phyloP scores from a whole-genome alignment of 2,113 vertebrate genomes.

The Chrysochloris asiatica region DNA sequence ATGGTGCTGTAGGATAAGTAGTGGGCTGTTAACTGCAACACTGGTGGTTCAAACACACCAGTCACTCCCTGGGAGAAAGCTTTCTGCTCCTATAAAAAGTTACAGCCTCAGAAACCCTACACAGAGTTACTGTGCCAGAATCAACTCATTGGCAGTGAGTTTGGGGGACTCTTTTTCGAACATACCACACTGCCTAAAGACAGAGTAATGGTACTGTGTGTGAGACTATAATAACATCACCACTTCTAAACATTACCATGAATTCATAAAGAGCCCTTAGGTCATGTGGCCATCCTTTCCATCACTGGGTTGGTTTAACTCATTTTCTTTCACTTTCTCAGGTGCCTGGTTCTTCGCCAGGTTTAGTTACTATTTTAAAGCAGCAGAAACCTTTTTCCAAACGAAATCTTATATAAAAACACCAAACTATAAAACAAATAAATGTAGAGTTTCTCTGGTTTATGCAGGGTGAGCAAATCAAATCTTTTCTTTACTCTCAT shows the following conservation, averaged over 20 bases:
- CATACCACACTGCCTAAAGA: neutral
- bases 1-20: too few relatives aligned
- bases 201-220: neutral
- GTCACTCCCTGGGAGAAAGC: too few relatives aligned
- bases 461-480: neutral
- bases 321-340: slow-evolving; percentile 37
- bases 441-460: neutral
- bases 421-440: slow-evolving; percentile 17
- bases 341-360: neutral
- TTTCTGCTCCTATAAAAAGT: too few relatives aligned
- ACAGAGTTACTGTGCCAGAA: too few relatives aligned
- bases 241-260: slow-evolving; percentile 1
- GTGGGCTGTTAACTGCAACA: too few relatives aligned
- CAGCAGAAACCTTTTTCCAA: slow-evolving; percentile 31
- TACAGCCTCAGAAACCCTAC: too few relatives aligned
- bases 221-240: neutral
- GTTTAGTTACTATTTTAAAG: neutral
- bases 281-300: slow-evolving; percentile 26
- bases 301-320: neutral
- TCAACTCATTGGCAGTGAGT: too few relatives aligned
- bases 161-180: neutral
- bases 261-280: neutral
- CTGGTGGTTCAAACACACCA: too few relatives aligned
- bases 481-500: neutral
- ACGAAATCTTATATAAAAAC: slow-evolving; percentile 22